A percentile compares a stretch with the other conserved stretches of the same genome.
Conservation (phyloP, 2,888 invertebrate genomes). For the Lasioglossum morio region DNA sequence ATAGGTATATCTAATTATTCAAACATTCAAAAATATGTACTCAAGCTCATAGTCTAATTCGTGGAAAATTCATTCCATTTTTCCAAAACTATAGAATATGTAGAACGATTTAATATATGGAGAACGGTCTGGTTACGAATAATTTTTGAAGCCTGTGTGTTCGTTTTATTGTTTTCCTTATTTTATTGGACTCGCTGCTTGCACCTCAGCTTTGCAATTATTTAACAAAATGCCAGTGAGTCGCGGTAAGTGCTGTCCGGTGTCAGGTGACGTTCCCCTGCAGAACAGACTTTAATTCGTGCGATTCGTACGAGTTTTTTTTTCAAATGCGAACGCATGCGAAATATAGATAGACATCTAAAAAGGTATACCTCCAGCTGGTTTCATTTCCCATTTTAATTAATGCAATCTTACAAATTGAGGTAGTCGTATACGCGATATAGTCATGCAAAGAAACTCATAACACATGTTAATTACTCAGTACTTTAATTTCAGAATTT, state of each 20-base stretch:
- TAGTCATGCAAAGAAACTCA: not conserved
- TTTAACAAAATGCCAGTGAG: not conserved
- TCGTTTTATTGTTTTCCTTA: no score
- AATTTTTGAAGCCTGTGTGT: no score
- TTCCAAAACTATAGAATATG: no score
- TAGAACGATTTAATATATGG: no score
- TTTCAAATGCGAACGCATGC: not conserved
- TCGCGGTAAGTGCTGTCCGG: not conserved
- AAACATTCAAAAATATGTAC: no score
- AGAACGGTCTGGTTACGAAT: no score
- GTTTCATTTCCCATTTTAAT: not conserved
- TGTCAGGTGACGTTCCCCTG: not conserved
- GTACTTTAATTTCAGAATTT: not conserved
- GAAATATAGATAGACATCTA: not conserved
- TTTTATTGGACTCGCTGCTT: no score
- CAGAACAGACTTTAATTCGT: slow-evolving; percentile 31
- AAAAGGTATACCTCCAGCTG: slow-evolving; percentile 11
- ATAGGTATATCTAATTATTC: no score
- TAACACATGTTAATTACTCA: not conserved
- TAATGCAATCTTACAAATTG: not conserved
- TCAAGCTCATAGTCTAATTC: no score
- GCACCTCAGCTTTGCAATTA: not conserved
- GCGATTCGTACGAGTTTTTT: slow-evolving; percentile 18
- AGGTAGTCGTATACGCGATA: not conserved
- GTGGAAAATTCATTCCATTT: no score